These are phyloP conservation scores for Eriocheir sinensis DNA, from an alignment of 1,140 invertebrate species.

Conservation along the genomic window DNA sequence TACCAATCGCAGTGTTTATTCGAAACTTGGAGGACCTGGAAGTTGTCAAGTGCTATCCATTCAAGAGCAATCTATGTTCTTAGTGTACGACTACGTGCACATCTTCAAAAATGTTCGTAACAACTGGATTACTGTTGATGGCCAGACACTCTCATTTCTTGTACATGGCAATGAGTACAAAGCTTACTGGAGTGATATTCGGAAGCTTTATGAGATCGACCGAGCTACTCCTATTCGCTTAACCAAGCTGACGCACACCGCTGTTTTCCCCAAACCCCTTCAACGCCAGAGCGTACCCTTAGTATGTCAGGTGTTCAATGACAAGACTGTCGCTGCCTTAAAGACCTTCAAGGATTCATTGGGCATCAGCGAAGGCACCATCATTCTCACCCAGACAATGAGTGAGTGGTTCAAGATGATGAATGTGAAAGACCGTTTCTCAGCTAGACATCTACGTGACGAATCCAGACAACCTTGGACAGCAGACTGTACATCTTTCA, in stretches of 20 bases:
- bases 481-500: not conserved
- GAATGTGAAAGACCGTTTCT: no score
- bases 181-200: constrained; percentile 26
- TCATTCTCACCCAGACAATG: not conserved
- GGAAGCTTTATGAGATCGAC: constrained; percentile 49
- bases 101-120: constrained; percentile 42
- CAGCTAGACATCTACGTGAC: no score
- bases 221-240: constrained; percentile 23
- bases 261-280: no score
- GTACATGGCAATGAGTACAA: constrained; percentile 5
- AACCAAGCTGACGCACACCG: not conserved
- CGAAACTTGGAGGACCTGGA: not conserved
- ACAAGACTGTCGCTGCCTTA: not conserved
- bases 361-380: not conserved
- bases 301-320: no score
- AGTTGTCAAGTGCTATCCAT: constrained; percentile 5
- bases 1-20: not conserved
- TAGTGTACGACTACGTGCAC: constrained; percentile 34
- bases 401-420: no score
- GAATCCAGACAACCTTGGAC: not conserved
- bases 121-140: constrained; percentile 52
- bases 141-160: constrained; percentile 36
- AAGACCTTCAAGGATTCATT: constrained; percentile 43
- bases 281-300: no score
- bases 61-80: constrained; percentile 18